These are phyloP conservation scores for Mesochorus sp. DNA, from an alignment of 2,888 invertebrate genomes.

Conservation along the genomic window DNA sequence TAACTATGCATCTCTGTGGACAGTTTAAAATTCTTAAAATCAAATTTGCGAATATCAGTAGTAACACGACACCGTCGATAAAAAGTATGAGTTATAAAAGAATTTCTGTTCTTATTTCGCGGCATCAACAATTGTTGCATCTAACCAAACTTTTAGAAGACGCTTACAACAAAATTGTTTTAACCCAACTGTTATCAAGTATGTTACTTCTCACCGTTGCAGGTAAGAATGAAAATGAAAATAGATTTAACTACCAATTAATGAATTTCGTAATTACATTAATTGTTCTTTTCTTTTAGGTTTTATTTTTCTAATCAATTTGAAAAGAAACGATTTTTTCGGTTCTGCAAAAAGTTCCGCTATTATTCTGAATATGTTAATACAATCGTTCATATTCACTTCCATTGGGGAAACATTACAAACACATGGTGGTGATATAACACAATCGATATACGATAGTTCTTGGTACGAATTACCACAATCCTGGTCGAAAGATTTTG, in stretches of 20 bases:
- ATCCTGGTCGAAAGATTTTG: constrained; percentile 59
- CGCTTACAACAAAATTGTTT: constrained; percentile 58
- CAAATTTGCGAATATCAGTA: neutral
- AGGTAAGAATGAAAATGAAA: constrained; percentile 44
- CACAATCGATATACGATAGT: constrained; percentile 61
- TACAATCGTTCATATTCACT: constrained; percentile 62
- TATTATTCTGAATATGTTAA: constrained; percentile 54
- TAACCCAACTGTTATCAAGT: constrained; percentile 56
- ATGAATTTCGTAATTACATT: neutral
- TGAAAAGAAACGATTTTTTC: constrained; percentile 41
- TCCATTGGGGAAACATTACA: constrained; percentile 67
- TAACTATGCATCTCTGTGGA: constrained; percentile 66
- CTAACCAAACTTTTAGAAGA: constrained; percentile 53
- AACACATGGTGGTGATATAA: constrained; percentile 58
- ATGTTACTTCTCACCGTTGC: constrained; percentile 46
- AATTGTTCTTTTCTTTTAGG: constrained; percentile 49
- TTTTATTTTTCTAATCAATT: constrained; percentile 57
- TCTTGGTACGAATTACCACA: constrained; percentile 66
- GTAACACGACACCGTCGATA: neutral
- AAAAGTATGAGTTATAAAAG: neutral
- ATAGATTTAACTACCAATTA: neutral
- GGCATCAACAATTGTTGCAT: constrained; percentile 58
- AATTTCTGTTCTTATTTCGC: constrained; percentile 25
- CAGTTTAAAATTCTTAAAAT: constrained; percentile 65
- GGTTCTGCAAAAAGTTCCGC: constrained; percentile 46